Conservation (phyloP, 2,797 vertebrate species). For the Pipistrellus nathusii region DNA sequence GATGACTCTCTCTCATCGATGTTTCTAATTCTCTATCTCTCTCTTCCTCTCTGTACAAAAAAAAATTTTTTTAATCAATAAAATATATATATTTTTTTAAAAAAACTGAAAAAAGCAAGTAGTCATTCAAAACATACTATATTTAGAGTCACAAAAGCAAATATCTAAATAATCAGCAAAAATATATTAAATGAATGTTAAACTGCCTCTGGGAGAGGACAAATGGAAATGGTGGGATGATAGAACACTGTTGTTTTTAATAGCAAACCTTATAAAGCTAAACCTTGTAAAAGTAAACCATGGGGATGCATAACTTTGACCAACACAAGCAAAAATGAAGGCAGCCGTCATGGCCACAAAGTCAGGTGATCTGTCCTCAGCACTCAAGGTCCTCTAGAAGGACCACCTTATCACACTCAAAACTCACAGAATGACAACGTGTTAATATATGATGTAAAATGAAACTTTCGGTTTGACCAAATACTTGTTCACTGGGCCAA, state of each 20-base stretch:
- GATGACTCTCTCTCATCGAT: too few species aligned
- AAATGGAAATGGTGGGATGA: not conserved
- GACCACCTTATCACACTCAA: not conserved
- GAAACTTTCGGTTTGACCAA: not conserved
- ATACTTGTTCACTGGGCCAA: constrained; percentile 8
- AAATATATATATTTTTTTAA: too few species aligned
- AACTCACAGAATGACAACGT: not conserved
- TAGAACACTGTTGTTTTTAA: not conserved
- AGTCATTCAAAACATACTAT: not conserved
- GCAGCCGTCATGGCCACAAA: not conserved
- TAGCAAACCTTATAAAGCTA: not conserved
- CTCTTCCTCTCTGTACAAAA: too few species aligned
- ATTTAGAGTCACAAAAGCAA: not conserved
- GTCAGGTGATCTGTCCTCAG: not conserved
- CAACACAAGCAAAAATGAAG: not conserved
- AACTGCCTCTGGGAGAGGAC: not conserved
- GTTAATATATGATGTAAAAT: not conserved
- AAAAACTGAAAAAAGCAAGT: not conserved
- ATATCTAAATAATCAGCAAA: not conserved
- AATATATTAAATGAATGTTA: not conserved
- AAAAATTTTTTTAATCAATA: too few species aligned
- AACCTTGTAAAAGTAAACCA: too few species aligned
- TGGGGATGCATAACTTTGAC: not conserved
- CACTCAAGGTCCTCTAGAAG: not conserved
- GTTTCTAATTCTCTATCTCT: too few species aligned